A percentile compares a stretch with the other conserved stretches of the same genome.
phyloP scores from a whole-genome alignment of 2,888 invertebrate species.

The Entomobrya multifasciata region DNA sequence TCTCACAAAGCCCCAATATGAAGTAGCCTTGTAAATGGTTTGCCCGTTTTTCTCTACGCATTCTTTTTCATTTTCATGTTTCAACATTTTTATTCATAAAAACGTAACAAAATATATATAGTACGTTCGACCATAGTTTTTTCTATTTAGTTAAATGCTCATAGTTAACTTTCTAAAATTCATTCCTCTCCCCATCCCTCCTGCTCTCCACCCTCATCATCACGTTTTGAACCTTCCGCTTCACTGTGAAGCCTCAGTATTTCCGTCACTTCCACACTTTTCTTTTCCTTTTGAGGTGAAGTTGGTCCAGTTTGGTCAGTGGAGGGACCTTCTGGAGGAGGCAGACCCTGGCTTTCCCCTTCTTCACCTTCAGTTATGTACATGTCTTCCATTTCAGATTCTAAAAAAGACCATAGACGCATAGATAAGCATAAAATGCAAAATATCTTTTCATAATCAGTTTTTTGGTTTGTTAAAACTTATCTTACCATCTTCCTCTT shows the following conservation, averaged over 20 bases:
- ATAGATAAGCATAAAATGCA: background rate
- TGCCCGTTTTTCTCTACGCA: background rate
- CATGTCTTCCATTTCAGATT: conserved; percentile 11
- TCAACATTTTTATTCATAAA: background rate
- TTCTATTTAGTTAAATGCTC: too few species aligned
- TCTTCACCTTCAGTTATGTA: conserved; percentile 14
- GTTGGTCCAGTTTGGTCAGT: too few species aligned
- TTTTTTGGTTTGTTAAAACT: too few species aligned
- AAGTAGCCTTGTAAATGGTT: background rate
- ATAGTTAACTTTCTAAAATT: background rate
- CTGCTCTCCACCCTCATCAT: background rate
- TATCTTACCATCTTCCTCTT: conserved; percentile 25
- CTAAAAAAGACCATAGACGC: too few species aligned
- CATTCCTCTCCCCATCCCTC: background rate
- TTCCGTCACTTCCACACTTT: conserved; percentile 36
- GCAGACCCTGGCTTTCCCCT: background rate
- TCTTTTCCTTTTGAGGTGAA: background rate
- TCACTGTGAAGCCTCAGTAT: conserved; percentile 12
- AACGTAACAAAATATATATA: background rate
- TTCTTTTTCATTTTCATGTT: background rate
- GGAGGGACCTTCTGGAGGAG: background rate
- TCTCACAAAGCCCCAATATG: background rate
- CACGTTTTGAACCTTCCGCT: background rate
- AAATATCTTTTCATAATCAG: background rate
- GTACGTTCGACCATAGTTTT: too few species aligned